A percentile compares a stretch with the other conserved stretches of the same genome.
Evolutionary conservation across 37 sponge, comb jelly and placozoan species (phyloP).

Genomic region (Geodia barretti): DNA sequence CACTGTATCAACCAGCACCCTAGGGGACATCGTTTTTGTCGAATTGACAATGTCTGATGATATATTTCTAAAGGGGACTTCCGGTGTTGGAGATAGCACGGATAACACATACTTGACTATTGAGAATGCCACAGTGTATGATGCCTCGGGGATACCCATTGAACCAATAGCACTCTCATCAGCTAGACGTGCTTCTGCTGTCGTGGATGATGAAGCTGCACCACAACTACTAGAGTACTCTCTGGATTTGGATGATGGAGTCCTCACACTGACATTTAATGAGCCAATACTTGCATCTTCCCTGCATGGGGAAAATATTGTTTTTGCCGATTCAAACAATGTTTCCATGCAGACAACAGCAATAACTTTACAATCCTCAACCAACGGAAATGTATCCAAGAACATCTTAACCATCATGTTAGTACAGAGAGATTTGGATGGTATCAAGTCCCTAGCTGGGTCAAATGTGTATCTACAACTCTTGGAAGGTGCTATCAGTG

Average conservation of each 20-base stretch:
- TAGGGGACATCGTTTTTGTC: slow-evolving; percentile 47
- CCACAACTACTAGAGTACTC: slow-evolving; percentile 45
- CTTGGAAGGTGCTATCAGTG: slow-evolving; percentile 36
- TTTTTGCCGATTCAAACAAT: slow-evolving; percentile 33
- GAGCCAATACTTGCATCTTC: slow-evolving; percentile 63
- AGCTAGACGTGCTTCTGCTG: slow-evolving; percentile 14
- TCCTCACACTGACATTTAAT: slow-evolving; percentile 63
- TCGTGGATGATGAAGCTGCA: slow-evolving; percentile 58
- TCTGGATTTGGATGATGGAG: slow-evolving; percentile 68
- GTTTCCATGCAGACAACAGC: background rate
- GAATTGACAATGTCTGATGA: slow-evolving; percentile 48
- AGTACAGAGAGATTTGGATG: slow-evolving; percentile 52
- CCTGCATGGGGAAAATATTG: slow-evolving; percentile 31
- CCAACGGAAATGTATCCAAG: background rate
- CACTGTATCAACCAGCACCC: slow-evolving; percentile 8
- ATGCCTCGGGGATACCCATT: slow-evolving; percentile 51
- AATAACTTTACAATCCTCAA: slow-evolving; percentile 30
- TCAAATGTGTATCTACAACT: slow-evolving; percentile 55
- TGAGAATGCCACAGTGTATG: slow-evolving; percentile 37
- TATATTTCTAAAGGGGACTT: slow-evolving; percentile 64
- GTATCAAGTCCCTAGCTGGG: slow-evolving; percentile 48
- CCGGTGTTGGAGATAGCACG: slow-evolving; percentile 37
- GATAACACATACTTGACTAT: slow-evolving; percentile 63
- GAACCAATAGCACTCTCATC: slow-evolving; percentile 19
- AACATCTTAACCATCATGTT: slow-evolving; percentile 61